Evolutionary conservation across 2,797 vertebrate genomes (phyloP).

Genomic region (Rhinophrynus dorsalis): DNA sequence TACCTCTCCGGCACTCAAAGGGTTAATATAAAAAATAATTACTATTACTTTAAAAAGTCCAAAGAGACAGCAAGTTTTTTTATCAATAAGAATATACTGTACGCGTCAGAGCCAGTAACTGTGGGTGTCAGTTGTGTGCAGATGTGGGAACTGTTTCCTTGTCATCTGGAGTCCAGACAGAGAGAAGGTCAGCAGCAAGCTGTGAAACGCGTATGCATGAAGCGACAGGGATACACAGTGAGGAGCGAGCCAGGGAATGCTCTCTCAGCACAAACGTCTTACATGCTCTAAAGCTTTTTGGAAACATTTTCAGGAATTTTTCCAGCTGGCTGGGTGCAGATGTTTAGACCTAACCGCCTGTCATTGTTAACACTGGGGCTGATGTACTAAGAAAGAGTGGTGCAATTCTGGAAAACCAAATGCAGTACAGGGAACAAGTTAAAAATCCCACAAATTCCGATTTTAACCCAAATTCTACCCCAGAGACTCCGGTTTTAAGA

Average conservation of each 20-base stretch:
- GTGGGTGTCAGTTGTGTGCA: slow-evolving; percentile 24
- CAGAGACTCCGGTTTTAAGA: too few relatives aligned
- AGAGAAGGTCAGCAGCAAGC: slow-evolving; percentile 4
- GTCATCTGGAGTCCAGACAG: slow-evolving; percentile 61
- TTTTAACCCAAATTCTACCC: too few relatives aligned
- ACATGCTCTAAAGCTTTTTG: slow-evolving; percentile 21
- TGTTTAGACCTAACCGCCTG: slow-evolving; percentile 24
- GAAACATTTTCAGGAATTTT: slow-evolving; percentile 36
- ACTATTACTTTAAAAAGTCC: too few relatives aligned
- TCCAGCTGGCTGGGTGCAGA: slow-evolving; percentile 35
- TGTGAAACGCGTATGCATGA: slow-evolving; percentile 19
- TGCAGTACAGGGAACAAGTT: too few relatives aligned
- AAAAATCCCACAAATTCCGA: too few relatives aligned
- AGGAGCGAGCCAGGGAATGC: slow-evolving; percentile 25
- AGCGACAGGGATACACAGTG: not conserved
- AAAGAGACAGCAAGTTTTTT: too few relatives aligned
- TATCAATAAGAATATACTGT: not conserved
- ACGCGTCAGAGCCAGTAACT: slow-evolving; percentile 19
- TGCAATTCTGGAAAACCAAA: too few relatives aligned
- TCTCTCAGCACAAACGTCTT: slow-evolving; percentile 40
- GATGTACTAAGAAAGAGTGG: not conserved
- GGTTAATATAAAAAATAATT: too few relatives aligned
- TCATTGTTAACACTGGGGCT: not conserved
- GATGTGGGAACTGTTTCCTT: slow-evolving; percentile 48
- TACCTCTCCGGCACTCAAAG: too few relatives aligned